These are phyloP conservation scores for Ophioninae sp. DNA, from an alignment of 2,888 invertebrate species.

Conservation along the genomic window DNA sequence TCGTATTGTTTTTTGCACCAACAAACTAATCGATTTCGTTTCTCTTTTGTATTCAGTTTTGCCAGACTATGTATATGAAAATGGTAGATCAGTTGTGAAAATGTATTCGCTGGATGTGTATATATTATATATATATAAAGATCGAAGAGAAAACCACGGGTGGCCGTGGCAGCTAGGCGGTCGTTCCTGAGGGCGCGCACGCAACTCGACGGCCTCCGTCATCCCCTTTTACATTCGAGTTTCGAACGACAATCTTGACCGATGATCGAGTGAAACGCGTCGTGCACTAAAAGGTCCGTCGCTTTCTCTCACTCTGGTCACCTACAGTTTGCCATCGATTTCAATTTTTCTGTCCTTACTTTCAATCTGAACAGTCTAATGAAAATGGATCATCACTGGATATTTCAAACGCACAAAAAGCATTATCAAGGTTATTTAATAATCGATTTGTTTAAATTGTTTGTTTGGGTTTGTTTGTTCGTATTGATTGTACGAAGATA, in stretches of 20 bases:
- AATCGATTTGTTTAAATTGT: neutral
- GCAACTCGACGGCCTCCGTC: slow-evolving; percentile 36
- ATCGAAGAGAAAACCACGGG: slow-evolving; percentile 3
- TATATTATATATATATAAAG: neutral
- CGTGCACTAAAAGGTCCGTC: neutral
- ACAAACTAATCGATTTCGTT: neutral
- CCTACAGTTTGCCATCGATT: slow-evolving; percentile 34
- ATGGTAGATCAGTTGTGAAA: slow-evolving; percentile 27
- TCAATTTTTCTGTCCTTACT: slow-evolving; percentile 28
- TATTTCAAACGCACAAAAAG: neutral
- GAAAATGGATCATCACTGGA: neutral
- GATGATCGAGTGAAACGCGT: slow-evolving; percentile 43
- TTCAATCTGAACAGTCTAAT: neutral
- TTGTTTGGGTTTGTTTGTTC: neutral
- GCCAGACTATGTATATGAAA: slow-evolving; percentile 6
- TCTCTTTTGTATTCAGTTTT: slow-evolving; percentile 37
- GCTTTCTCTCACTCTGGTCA: neutral
- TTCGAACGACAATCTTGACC: slow-evolving; percentile 44
- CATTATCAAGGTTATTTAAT: neutral
- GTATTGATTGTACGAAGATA: neutral
- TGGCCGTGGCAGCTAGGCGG: slow-evolving; percentile 53
- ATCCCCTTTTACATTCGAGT: slow-evolving; percentile 9
- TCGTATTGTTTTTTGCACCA: neutral
- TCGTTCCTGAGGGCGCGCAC: slow-evolving; percentile 48
- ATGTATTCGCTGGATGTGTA: slow-evolving; percentile 16